These are phyloP conservation scores for Salpingus planirostris DNA, from an alignment of 2,888 invertebrate species.

Conservation along the genomic window DNA sequence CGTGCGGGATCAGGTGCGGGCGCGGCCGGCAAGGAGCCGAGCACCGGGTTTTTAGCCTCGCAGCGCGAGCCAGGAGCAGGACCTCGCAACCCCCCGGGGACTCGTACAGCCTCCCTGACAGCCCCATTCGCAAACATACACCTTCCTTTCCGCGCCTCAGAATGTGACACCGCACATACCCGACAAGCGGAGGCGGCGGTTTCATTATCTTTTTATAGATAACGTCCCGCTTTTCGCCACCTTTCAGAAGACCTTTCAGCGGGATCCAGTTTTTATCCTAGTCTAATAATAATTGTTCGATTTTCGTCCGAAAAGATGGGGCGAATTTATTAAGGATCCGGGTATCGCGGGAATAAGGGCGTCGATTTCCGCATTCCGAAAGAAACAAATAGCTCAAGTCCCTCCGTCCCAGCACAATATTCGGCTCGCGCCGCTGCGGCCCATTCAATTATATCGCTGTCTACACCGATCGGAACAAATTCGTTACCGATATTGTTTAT, in stretches of 20 bases:
- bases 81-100: conserved; percentile 31
- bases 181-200: conserved; percentile 4
- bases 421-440: conserved; percentile 26
- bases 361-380: conserved; percentile 17
- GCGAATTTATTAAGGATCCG: conserved; percentile 13
- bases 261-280: too few species aligned
- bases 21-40: conserved; percentile 22
- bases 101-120: conserved; percentile 37
- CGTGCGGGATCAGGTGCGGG: conserved; percentile 34
- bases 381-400: conserved; percentile 37
- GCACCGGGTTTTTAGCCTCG: conserved; percentile 30
- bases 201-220: conserved; percentile 9
- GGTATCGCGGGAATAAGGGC: conserved; percentile 9
- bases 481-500: conserved; percentile 26
- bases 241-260: too few species aligned
- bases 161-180: conserved; percentile 25
- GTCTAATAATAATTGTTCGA: too few species aligned
- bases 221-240: background rate
- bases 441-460: conserved; percentile 33
- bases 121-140: conserved; percentile 38
- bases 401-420: conserved; percentile 41
- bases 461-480: conserved; percentile 21
- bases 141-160: conserved; percentile 33
- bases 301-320: too few species aligned
- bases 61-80: conserved; percentile 25